Percentiles rank a stretch among this genome's conserved stretches.
These are phyloP conservation scores for Tychaedon coryphoeus DNA, from an alignment of 2,113 vertebrate species.

Conservation along the genomic window DNA sequence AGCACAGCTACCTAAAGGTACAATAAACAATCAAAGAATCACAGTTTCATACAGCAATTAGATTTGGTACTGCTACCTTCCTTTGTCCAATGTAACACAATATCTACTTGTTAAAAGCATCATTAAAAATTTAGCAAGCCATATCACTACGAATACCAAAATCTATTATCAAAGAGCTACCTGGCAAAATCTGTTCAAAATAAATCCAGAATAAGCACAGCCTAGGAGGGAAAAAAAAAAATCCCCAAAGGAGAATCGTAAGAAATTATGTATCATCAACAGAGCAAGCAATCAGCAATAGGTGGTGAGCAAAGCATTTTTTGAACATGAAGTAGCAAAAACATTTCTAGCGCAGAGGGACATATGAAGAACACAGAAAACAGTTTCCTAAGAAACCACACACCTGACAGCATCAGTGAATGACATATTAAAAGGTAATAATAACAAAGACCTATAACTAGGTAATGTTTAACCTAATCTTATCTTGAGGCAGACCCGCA, in stretches of 20 bases:
- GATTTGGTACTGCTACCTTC: not conserved
- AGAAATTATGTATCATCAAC: not conserved
- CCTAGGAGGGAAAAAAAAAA: accelerated
- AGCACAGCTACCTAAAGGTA: not conserved
- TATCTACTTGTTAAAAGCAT: not conserved
- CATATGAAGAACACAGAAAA: not conserved
- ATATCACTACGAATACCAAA: not conserved
- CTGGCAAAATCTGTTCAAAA: not conserved
- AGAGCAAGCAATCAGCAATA: not conserved
- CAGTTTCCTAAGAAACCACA: not conserved
- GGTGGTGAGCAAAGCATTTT: not conserved
- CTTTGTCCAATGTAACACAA: not conserved
- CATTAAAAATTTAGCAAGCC: not conserved
- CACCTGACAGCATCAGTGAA: not conserved
- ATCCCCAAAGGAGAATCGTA: not conserved
- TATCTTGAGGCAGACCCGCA: not conserved
- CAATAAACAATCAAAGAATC: not conserved
- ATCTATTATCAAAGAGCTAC: not conserved
- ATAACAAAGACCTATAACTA: not conserved
- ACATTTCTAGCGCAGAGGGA: not conserved
- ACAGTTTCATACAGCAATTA: accelerated
- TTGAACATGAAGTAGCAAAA: not conserved
- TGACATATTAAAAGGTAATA: not conserved
- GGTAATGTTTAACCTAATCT: not conserved
- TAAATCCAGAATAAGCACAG: not conserved